Evolutionary conservation across 2,888 invertebrate genomes (phyloP), one percentile per base, ranked within the genome.

Genomic region (Pteria penguin): DNA sequence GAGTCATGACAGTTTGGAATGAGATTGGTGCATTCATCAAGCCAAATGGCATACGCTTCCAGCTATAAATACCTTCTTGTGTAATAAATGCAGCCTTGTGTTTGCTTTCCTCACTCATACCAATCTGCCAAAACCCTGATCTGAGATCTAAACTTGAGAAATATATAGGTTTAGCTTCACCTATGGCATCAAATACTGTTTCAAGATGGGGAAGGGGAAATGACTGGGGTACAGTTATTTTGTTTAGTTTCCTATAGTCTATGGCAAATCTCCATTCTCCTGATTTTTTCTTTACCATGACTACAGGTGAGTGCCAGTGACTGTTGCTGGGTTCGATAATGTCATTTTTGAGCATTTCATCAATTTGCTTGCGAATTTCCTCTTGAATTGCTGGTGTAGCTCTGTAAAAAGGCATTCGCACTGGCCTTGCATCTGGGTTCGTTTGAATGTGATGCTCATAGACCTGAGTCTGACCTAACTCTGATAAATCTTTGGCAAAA

Each of bases 291-390:
- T 33, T 22, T 22, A 63, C 69, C 65, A 75, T 52, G 5, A 75
- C 75, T 1, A 75, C 69, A 18, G 80, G 80, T 36, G 71, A 70
- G 61, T 77, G 70, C 78, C 78, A 80, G 32, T 58, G 27, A n/a
- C 70, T 73, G 54, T 76, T 70, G 31, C 73, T 75, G 24, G 72
- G 72, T 62, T 72, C 75, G 18, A 80, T 55, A 24, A 75, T 45
- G 2, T 71, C 73, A 11, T 71, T 26, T 4, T 67, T 32, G 45
- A 67, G 5, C 73, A 78, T 66, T 45, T 76, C 60, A 22, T 67
- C 11, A 26, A 80, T 57, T 5, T 33, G 26, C 32, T 62, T 52
- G 11, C 72, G 55, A 14, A 63, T 70, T 54, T 63, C 65, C 22
- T 68, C 14, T 5, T 78, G 63, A 36, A 76, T 67, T 36, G 66